These are phyloP conservation scores for Hydrozoanthus gracilis DNA, from an alignment of 92 coral and sea anemone genomes.

Conservation along the genomic window DNA sequence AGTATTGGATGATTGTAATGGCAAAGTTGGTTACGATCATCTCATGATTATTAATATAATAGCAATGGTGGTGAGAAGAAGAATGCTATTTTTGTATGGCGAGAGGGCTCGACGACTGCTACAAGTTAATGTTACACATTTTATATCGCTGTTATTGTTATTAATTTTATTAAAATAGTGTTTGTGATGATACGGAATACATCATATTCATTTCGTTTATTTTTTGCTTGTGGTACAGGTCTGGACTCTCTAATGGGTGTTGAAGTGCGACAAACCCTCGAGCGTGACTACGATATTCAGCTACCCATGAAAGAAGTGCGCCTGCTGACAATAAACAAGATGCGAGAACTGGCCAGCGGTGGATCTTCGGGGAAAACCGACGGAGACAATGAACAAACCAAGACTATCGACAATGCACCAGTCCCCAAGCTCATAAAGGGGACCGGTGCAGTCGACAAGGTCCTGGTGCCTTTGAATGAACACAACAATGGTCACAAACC, in stretches of 20 bases:
- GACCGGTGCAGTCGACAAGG: constrained; percentile 47
- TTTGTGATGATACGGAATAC: too few species aligned
- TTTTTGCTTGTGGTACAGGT: constrained; percentile 46
- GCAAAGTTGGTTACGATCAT: too few species aligned
- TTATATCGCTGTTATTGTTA: too few species aligned
- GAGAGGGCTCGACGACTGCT: too few species aligned
- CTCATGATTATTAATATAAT: too few species aligned
- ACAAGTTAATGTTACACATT: too few species aligned
- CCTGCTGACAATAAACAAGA: constrained; percentile 75
- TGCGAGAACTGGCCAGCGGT: constrained; percentile 70
- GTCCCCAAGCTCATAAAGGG: neutral
- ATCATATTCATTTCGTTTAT: too few species aligned
- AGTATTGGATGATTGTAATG: too few species aligned
- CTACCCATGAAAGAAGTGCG: constrained; percentile 84
- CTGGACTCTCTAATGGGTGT: constrained; percentile 89
- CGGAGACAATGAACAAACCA: constrained; percentile 38
- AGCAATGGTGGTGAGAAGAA: too few species aligned
- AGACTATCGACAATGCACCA: neutral
- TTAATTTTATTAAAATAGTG: too few species aligned
- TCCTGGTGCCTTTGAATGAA: constrained; percentile 66
- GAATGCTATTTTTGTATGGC: too few species aligned
- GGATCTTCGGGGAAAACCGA: constrained; percentile 34
- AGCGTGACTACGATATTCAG: constrained; percentile 87
- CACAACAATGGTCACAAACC: constrained; percentile 73
- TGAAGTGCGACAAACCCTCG: constrained; percentile 82